phyloP scores from a whole-genome alignment of 2,113 vertebrate species.

The Myotis lucifugus region DNA sequence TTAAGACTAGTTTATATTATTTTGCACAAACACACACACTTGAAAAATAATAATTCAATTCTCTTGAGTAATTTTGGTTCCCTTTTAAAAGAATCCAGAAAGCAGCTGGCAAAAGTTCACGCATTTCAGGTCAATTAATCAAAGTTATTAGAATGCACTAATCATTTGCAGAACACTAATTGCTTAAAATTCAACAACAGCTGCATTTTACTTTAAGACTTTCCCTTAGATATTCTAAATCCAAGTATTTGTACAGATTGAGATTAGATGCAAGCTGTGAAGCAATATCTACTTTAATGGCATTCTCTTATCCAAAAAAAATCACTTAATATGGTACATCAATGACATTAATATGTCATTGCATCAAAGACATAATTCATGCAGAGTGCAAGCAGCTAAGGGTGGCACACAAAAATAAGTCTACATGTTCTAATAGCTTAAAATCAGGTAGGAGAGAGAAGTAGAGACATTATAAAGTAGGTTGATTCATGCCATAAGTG shows the following conservation, averaged over 20 bases:
- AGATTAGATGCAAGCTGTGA: not conserved
- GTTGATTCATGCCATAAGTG: not conserved
- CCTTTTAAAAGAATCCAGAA: constrained; percentile 66
- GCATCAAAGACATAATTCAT: not conserved
- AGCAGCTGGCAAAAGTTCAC: constrained; percentile 35
- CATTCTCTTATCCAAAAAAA: not conserved
- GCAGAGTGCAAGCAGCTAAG: not conserved
- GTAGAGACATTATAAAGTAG: not conserved
- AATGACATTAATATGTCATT: not conserved
- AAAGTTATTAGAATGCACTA: constrained; percentile 52
- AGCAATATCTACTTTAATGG: not conserved
- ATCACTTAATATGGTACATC: not conserved
- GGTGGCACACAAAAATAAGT: not conserved
- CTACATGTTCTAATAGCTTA: not conserved
- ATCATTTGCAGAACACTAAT: constrained; percentile 61
- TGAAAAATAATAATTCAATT: constrained; percentile 46
- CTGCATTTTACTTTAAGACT: not conserved
- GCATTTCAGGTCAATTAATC: constrained; percentile 62
- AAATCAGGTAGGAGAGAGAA: not conserved
- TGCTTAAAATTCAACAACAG: constrained; percentile 39
- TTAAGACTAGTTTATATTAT: not conserved
- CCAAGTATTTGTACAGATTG: not conserved
- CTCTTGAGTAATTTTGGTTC: constrained; percentile 36
- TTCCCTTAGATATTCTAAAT: not conserved
- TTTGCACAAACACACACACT: not conserved